These are phyloP conservation scores for Misgurnus anguillicaudatus DNA, from an alignment of 2,113 vertebrate species.

Conservation along the genomic window DNA sequence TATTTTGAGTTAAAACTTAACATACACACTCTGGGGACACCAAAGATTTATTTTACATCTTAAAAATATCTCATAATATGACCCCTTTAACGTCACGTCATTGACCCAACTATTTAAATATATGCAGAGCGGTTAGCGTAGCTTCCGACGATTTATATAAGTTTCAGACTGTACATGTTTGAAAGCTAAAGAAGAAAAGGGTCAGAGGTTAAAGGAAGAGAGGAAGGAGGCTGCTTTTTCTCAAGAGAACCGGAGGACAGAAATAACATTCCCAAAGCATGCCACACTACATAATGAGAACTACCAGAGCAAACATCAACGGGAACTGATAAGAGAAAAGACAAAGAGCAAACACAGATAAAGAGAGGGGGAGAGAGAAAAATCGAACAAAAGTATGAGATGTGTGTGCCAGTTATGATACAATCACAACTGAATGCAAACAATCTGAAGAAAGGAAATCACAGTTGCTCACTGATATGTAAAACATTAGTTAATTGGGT, in stretches of 20 bases:
- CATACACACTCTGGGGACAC: too few species aligned
- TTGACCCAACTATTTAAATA: too few species aligned
- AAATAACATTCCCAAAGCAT: conserved; percentile 3
- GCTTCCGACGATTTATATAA: conserved; percentile 7
- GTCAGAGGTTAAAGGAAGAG: conserved; percentile 43
- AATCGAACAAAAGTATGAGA: conserved; percentile 22
- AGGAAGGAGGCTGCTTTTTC: conserved; percentile 37
- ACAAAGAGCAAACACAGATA: conserved; percentile 35
- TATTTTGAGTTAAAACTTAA: too few species aligned
- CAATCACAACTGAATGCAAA: not conserved
- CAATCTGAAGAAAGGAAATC: conserved; percentile 1
- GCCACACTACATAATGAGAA: conserved; percentile 16
- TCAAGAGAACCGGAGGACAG: conserved; percentile 13
- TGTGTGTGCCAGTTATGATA: not conserved
- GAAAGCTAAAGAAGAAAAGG: conserved; percentile 9
- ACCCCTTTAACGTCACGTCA: too few species aligned
- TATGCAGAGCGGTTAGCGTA: not conserved
- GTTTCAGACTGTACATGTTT: conserved; percentile 30
- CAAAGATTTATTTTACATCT: too few species aligned
- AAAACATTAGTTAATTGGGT: conserved; percentile 44
- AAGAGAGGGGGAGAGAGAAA: conserved; percentile 6
- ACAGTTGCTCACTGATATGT: not conserved
- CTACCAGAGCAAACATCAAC: conserved; percentile 24
- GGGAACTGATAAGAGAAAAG: conserved; percentile 30
- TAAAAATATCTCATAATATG: too few species aligned